phyloP scores from a whole-genome alignment of 2,888 invertebrate species.

The Heliconius hortense region DNA sequence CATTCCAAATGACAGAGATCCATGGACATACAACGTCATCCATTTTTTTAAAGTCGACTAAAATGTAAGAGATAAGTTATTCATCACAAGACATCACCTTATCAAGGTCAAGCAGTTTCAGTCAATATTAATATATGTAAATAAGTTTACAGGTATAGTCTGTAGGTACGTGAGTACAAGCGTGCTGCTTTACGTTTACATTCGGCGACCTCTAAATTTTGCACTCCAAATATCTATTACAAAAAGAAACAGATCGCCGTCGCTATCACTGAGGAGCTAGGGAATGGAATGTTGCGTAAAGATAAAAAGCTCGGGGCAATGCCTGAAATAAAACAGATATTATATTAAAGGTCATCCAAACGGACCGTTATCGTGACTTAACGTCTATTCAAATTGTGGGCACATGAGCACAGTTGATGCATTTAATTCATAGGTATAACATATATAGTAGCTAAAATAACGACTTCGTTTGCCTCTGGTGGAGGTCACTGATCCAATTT shows the following conservation, averaged over 20 bases:
- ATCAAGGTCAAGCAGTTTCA: constrained; percentile 22
- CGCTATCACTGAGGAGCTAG: constrained; percentile 32
- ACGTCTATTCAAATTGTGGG: constrained; percentile 32
- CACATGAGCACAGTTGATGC: constrained; percentile 28
- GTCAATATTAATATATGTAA: constrained; percentile 5
- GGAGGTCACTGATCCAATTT: constrained; percentile 37
- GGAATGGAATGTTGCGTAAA: constrained; percentile 42
- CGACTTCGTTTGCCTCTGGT: constrained; percentile 12
- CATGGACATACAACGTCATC: no score
- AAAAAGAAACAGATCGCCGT: constrained; percentile 30
- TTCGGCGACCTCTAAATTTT: constrained; percentile 31
- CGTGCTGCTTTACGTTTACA: background rate
- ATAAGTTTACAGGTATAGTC: background rate
- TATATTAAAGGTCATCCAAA: constrained; percentile 43
- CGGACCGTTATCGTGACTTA: constrained; percentile 43
- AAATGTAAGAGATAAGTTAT: no score
- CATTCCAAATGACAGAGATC: no score
- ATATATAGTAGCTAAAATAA: constrained; percentile 16
- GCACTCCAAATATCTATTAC: constrained; percentile 24
- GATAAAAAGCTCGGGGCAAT: constrained; percentile 41
- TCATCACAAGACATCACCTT: background rate
- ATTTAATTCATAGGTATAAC: constrained; percentile 28
- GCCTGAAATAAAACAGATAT: constrained; percentile 41
- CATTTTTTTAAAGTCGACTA: no score
- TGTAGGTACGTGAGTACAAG: background rate